Evolutionary conservation across 2,797 vertebrate species (phyloP), one percentile per base, ranked within the genome.

Genomic region (Mycteria americana): DNA sequence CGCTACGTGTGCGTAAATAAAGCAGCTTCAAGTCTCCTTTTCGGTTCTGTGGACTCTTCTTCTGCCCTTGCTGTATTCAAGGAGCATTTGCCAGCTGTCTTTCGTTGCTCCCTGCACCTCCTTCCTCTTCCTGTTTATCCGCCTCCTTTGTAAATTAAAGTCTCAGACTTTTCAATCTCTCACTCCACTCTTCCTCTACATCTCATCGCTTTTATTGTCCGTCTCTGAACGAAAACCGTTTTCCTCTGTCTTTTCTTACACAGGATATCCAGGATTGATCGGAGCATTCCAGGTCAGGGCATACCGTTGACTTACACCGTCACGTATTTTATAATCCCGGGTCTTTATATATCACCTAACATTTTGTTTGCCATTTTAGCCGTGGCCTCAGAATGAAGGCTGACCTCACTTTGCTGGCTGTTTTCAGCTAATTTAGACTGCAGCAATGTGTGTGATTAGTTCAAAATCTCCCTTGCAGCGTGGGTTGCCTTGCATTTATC

Each of bases 361-460:
- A 77, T 94, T 89, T 89, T 80, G 74, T 80, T 91, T 92, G 92
- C 75, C 68, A 56, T 95, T 93, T 95, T 65, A 93, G 31, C 79
- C 19, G 35, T 2, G 7, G 50, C 79, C 24, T 0, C 60, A 46
- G 56, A 85, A 28, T 9, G n/a, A 85, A 83, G 75, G 69, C 84
- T 92, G 75, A 83, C 90, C 83, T 94, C 93, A 79, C 78, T 92
- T 93, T 69, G 6, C 92, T 89, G 62, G 35, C 57, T 85, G 30
- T 91, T 94, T 89, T 79, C 64, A 72, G 92, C 81, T 91, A 93
- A 93, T 95, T 95, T 92, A 89, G 72, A 74, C 72, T 19, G 3
- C 60, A 74, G 74, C 74, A 94, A 57, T 48, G 64, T 80, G 39
- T 76, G 22, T 70, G 74, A 94, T 95, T 70, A 93, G 92, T 64